Percentiles rank a stretch among this genome's conserved stretches.
phyloP scores from a whole-genome alignment of 2,888 invertebrate species.

The Synanthedon vespiformis region DNA sequence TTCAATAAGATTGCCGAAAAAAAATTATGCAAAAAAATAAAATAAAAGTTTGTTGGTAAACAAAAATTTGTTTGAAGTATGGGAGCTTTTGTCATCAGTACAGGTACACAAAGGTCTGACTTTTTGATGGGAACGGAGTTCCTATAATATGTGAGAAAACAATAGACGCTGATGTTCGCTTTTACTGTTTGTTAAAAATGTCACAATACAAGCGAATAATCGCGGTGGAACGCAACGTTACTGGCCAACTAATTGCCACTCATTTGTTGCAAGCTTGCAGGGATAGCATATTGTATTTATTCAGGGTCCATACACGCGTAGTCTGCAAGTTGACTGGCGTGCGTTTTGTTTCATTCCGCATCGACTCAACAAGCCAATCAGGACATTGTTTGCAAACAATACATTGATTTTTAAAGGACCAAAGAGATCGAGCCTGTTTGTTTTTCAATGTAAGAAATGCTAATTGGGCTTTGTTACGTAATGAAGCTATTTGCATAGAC shows the following conservation, averaged over 20 bases:
- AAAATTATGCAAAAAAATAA: too few relatives aligned
- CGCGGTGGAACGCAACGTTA: neutral
- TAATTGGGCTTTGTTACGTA: neutral
- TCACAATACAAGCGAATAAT: neutral
- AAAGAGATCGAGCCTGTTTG: neutral
- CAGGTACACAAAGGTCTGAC: neutral
- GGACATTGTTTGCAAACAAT: slow-evolving; percentile 25
- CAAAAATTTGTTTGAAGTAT: too few relatives aligned
- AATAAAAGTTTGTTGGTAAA: neutral
- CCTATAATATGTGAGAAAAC: neutral
- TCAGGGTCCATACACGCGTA: neutral
- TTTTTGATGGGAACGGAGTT: neutral
- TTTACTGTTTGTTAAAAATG: too few relatives aligned
- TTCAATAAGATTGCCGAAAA: too few relatives aligned
- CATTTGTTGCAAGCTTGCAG: slow-evolving; percentile 5
- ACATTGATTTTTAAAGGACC: neutral
- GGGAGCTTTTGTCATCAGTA: too few relatives aligned
- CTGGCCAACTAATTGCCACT: slow-evolving; percentile 15
- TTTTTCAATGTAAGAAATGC: neutral
- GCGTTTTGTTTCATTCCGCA: slow-evolving; percentile 2
- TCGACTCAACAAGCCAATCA: slow-evolving; percentile 29
- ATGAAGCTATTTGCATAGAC: neutral
- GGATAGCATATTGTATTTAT: neutral
- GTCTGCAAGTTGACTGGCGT: neutral
- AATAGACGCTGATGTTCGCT: too few relatives aligned